Evolutionary conservation across 2,888 invertebrate species (phyloP), one percentile per base, ranked within the genome.

Genomic region (Rhamphomyia laevipes): DNA sequence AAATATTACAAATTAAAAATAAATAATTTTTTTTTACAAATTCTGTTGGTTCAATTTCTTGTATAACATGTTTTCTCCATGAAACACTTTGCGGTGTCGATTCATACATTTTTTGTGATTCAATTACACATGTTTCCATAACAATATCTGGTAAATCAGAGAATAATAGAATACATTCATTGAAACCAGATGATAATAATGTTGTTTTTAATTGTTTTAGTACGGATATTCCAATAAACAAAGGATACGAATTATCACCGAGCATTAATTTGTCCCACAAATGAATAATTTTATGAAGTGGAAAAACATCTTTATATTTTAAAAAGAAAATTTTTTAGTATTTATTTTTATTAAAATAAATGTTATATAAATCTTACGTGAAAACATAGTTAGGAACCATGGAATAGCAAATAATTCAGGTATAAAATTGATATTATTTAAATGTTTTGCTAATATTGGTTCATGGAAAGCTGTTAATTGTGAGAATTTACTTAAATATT

Each of bases 381-480:
- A 94, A 73, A 94, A 97, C 90, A 97, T 94, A 7, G 96, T 97
- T 33, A 97, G 75, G 68, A 96, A 97, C 97, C 97, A 99, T 0
- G 97, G 96, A 67, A 99, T 97, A 17, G 97, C 94, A 71, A 96
- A 99, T 15, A 97, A 75, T 70, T 99, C 96, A 0, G 99, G 96
- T 57, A 88, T 91, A 67, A 99, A 99, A 63, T 85, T 90, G 57
- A 97, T 96, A 15, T 84, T 83, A 60, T 86, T 81, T 44, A 99
- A 74, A 70, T 97, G 97, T 64, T 88, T 88, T 2, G 92, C 89
- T 50, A 99, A 70, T 50, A 81, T 77, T 0, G 97, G 93, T 68
- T 99, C 97, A 65, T 96, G 93, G 70, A 91, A 99, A 37, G 95
- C 87, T 42, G 95, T 86, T 62, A 97, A 77, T 65, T 96, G 96